A percentile compares a stretch with the other conserved stretches of the same genome.
Conservation (phyloP, 2,113 vertebrate species). For the Amphilophus citrinellus region DNA sequence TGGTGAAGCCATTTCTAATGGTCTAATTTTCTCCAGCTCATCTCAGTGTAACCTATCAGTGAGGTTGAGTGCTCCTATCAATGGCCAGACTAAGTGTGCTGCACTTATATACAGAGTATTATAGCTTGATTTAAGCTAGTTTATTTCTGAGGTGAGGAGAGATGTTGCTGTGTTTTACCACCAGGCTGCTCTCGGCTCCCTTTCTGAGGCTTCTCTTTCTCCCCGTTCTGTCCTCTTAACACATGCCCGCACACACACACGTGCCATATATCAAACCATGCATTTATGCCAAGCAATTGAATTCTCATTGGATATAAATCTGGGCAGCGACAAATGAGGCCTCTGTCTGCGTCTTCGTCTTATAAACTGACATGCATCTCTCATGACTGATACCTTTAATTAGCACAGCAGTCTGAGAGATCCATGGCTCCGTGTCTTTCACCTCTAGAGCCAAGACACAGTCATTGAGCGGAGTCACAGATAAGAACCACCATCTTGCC, state of each 20-base stretch:
- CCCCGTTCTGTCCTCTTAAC: background rate
- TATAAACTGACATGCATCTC: slow-evolving; percentile 71
- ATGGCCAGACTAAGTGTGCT: background rate
- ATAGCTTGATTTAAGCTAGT: background rate
- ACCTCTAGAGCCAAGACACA: slow-evolving; percentile 47
- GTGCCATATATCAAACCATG: slow-evolving; percentile 67
- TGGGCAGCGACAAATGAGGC: slow-evolving; percentile 71
- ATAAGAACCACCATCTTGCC: slow-evolving; percentile 39
- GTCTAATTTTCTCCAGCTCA: slow-evolving; percentile 1
- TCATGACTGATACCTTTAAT: slow-evolving; percentile 79
- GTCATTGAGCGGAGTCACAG: slow-evolving; percentile 30
- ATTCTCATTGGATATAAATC: slow-evolving; percentile 81
- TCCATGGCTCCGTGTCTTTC: slow-evolving; percentile 54
- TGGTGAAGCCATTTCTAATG: slow-evolving; percentile 1
- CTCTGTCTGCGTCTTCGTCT: slow-evolving; percentile 38
- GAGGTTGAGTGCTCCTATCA: background rate
- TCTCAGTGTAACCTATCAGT: background rate
- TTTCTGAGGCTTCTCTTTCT: background rate
- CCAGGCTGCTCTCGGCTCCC: slow-evolving; percentile 16
- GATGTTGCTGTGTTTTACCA: slow-evolving; percentile 28
- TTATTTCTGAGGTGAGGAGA: slow-evolving; percentile 1
- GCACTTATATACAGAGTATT: background rate
- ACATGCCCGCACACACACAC: background rate
- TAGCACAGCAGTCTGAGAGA: slow-evolving; percentile 62
- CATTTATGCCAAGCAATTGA: slow-evolving; percentile 79